These are phyloP conservation scores for Trypoxylus dichotomus DNA, from an alignment of 1,140 invertebrate species.

Conservation along the genomic window DNA sequence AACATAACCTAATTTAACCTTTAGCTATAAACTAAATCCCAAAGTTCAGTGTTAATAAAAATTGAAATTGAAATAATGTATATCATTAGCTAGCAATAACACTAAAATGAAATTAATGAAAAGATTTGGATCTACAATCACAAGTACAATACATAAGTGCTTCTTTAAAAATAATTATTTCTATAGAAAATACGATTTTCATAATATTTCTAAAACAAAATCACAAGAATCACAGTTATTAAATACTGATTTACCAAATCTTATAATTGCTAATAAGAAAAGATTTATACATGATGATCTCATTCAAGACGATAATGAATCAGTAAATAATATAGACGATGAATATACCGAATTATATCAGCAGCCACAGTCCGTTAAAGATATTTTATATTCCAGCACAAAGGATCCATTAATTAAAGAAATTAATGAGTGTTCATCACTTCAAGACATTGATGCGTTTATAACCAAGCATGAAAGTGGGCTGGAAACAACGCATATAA, in stretches of 20 bases:
- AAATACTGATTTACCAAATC: not conserved
- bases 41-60: no score
- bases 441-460: slow-evolving; percentile 45
- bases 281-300: not conserved
- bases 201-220: not conserved
- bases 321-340: not conserved
- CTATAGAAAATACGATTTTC: not conserved
- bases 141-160: not conserved
- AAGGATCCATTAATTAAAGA: slow-evolving; percentile 39
- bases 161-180: not conserved
- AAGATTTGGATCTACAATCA: not conserved
- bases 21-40: not conserved
- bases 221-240: not conserved
- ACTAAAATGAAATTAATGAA: slow-evolving; percentile 17
- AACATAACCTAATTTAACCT: not conserved
- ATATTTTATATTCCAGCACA: slow-evolving; percentile 40
- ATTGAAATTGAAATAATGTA: no score
- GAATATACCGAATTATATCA: not conserved
- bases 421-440: slow-evolving; percentile 41
- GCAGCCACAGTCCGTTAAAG: slow-evolving; percentile 26
- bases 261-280: not conserved
- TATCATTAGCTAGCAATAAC: no score
- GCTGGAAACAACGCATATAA: slow-evolving; percentile 39
- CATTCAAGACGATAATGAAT: slow-evolving; percentile 15
- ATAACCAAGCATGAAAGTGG: slow-evolving; percentile 38